Base-by-base conservation (phyloP, 35 echinoderm and acorn worm genomes). In the Stichopus chloronotus region DNA sequence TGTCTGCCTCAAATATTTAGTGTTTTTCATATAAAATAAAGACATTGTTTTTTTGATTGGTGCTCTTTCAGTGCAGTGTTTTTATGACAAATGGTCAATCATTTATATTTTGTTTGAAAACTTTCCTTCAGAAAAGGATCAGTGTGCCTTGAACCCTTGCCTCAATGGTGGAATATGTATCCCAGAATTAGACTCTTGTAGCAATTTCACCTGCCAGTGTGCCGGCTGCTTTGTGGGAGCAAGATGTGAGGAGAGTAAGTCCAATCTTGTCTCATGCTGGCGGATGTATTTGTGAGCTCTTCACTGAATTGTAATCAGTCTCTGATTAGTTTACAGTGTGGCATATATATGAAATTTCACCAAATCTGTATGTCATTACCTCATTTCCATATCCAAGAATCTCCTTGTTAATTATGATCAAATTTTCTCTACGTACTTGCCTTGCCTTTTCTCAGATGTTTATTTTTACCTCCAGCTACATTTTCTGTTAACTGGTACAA, bases 111-210 rank as follows among this genome's bases (percentile, higher is more conserved):
- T 43, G 30, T 43, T 43, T 43, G 30, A 43, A 43, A 43, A 43
- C 3, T 43, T 17, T 83, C 16, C 13, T 90, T 25, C 60, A 97
- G 96, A 52, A 54, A 43, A 84, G 16, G 79, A 97, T 85, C 82
- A 77, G 3, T 97, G 96, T 93, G 57, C 63, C 19, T 71, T 17
- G 14, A 87, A 92, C 25, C 78, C 88, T 21, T 97, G 96, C 87
- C 80, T 90, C 53, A 97, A 95, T 76, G 92, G 94, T 88, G 94
- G 71, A 9, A 12, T 81, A 8, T 97, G 96, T 74, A 60, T 55
- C 5, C 52, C 87, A 56, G 79, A 63, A 10, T 16, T 79, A 68
- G 83, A 74, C 6, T 95, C 94, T 25, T 97, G 96, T 79, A 92
- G 81, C 25, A 58, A 79, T 5, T 97, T 92, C 65, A 87, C 68